Evolutionary conservation across 2,113 vertebrate species (phyloP).

Genomic region (Rattus norvegicus): GRCr8 NC_086030.1:12307501-12308000

Average conservation of each 20-base stretch:
- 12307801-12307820: neutral
- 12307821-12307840: neutral
- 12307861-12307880: fast-evolving
- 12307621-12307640: neutral
- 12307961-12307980: too few relatives aligned
- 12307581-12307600: neutral
- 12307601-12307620: neutral
- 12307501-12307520: neutral
- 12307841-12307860: neutral
- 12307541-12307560: neutral
- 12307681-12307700: neutral
- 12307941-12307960: neutral
- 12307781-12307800: too few relatives aligned
- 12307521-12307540: neutral
- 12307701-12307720: neutral
- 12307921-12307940: neutral
- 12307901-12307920: too few relatives aligned
- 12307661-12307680: neutral
- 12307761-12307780: neutral
- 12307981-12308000: too few relatives aligned
- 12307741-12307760: neutral
- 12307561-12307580: neutral
- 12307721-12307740: neutral
- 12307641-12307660: neutral
- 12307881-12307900: neutral